Percentiles rank a stretch among this genome's conserved stretches.
These are phyloP conservation scores for Scaptomyza reducta DNA, from an alignment of 2,888 invertebrate genomes.

Conservation along the genomic window DNA sequence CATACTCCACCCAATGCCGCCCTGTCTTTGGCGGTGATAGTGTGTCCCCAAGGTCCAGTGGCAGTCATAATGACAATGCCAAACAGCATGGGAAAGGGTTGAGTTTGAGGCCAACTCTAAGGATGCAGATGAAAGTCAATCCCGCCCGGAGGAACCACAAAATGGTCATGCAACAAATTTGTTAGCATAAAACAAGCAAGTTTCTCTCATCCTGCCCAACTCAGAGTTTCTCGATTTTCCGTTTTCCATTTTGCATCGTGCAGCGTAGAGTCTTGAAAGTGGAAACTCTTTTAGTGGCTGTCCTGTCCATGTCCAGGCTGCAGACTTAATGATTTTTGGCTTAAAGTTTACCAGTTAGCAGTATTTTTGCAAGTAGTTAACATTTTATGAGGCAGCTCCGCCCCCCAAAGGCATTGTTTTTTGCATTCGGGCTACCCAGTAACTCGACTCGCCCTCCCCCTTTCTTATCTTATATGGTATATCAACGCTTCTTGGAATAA, in stretches of 20 bases:
- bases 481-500: constrained; percentile 52
- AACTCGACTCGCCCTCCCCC: constrained; percentile 9
- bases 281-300: constrained; percentile 48
- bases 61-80: constrained; percentile 70
- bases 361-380: constrained; percentile 79
- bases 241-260: constrained; percentile 12
- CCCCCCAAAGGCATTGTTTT: constrained; percentile 60
- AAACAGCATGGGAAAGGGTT: constrained; percentile 6
- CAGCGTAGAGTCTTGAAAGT: constrained; percentile 24
- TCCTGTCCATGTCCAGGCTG: constrained; percentile 52
- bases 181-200: constrained; percentile 55
- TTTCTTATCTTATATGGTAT: constrained; percentile 56
- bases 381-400: constrained; percentile 69
- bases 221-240: neutral
- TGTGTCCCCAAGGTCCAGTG: constrained; percentile 58
- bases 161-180: constrained; percentile 73
- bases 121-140: constrained; percentile 27
- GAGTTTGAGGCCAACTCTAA: neutral
- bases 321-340: constrained; percentile 79
- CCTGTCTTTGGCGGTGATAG: constrained; percentile 25
- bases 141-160: constrained; percentile 54
- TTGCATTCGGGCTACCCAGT: constrained; percentile 57
- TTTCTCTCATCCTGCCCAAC: constrained; percentile 1
- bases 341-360: constrained; percentile 78
- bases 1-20: constrained; percentile 15